Evolutionary conservation across 2,888 invertebrate genomes (phyloP).

Genomic region (Habroteleia sp.): DNA sequence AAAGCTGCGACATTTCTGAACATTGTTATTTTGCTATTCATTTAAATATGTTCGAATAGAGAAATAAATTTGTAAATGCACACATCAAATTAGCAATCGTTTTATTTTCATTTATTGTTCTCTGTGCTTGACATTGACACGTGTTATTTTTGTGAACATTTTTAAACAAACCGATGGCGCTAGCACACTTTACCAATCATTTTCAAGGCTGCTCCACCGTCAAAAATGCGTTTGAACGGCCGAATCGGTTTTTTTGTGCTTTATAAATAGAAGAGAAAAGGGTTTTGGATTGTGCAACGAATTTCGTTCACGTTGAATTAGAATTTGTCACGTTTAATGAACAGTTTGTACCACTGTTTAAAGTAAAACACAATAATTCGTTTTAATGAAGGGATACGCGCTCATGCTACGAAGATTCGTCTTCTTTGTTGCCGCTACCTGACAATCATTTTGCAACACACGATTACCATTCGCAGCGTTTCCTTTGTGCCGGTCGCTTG

Average conservation of each 20-base stretch:
- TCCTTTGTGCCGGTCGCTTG: conserved; percentile 11
- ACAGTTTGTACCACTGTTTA: neutral
- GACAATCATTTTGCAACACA: conserved; percentile 36
- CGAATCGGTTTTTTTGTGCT: conserved; percentile 1
- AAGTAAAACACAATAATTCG: conserved; percentile 5
- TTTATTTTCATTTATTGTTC: conserved; percentile 1
- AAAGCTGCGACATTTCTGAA: no score
- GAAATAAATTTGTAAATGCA: neutral
- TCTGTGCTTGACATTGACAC: neutral
- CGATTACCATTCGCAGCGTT: conserved; percentile 16
- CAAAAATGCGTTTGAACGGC: conserved; percentile 3
- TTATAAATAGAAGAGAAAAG: conserved; percentile 12
- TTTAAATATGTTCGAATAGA: no score
- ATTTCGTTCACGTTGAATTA: neutral
- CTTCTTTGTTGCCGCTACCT: conserved; percentile 21
- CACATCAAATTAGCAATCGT: neutral
- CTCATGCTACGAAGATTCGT: conserved; percentile 2
- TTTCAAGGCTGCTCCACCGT: conserved; percentile 10
- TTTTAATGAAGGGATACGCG: conserved; percentile 6
- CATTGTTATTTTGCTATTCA: neutral
- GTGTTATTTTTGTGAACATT: neutral
- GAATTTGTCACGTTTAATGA: conserved; percentile 1
- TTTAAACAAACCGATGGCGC: conserved; percentile 1
- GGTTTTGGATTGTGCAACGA: neutral
- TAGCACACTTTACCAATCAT: conserved; percentile 17